Evolutionary conservation across 2,113 vertebrate genomes (phyloP).

Genomic region (Colistium nudipinnis): DNA sequence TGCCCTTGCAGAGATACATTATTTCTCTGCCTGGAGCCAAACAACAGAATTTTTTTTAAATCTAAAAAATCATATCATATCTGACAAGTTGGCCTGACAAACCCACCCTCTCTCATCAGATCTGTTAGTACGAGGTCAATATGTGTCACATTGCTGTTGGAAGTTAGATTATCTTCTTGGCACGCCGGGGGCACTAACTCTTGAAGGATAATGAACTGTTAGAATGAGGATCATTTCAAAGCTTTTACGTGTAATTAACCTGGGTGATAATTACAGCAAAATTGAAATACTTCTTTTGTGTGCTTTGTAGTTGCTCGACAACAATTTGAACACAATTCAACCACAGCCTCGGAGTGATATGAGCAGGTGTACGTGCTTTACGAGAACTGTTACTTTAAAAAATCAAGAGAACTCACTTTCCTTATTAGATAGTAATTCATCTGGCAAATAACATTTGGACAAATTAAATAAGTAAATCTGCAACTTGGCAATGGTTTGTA

Average conservation of each 20-base stretch:
- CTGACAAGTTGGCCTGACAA: constrained; percentile 42
- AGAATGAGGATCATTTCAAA: background rate
- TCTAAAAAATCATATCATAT: constrained; percentile 41
- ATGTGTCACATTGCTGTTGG: constrained; percentile 20
- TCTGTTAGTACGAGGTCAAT: constrained; percentile 17
- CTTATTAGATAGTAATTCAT: too few relatives aligned
- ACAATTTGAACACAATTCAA: too few relatives aligned
- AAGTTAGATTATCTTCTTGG: constrained; percentile 31
- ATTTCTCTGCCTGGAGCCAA: constrained; percentile 49
- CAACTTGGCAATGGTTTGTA: background rate
- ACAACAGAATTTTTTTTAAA: constrained; percentile 19
- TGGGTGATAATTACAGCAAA: constrained; percentile 9
- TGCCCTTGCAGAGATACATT: constrained; percentile 32
- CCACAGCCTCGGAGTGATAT: too few relatives aligned
- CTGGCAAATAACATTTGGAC: too few relatives aligned
- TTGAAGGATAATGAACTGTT: background rate
- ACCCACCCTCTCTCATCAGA: constrained; percentile 17
- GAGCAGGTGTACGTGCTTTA: too few relatives aligned
- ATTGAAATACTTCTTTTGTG: background rate
- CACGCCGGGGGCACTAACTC: constrained; percentile 22
- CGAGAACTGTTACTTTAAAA: too few relatives aligned
- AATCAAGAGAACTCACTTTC: too few relatives aligned
- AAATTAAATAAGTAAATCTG: too few relatives aligned
- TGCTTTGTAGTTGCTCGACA: background rate
- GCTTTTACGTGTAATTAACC: constrained; percentile 22